Evolutionary conservation across 1,140 invertebrate genomes (phyloP).

Genomic region (Dreissena polymorpha): DNA sequence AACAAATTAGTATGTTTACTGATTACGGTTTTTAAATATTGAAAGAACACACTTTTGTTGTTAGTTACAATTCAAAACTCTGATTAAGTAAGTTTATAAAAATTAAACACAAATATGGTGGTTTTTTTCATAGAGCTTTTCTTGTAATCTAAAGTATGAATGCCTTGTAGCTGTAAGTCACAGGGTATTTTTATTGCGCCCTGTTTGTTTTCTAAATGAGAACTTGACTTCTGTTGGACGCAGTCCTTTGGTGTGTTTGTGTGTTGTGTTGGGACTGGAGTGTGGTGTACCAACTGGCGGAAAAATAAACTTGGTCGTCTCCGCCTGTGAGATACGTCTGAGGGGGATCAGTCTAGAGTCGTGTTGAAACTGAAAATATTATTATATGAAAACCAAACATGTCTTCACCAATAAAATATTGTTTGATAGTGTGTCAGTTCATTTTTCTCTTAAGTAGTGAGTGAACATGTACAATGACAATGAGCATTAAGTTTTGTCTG

Average conservation of each 20-base stretch:
- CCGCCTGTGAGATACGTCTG: conserved; percentile 11
- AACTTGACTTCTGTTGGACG: not conserved
- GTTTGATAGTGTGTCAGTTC: not conserved
- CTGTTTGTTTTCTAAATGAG: not conserved
- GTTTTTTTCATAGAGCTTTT: too few species aligned
- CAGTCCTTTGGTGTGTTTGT: not conserved
- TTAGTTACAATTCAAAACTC: too few species aligned
- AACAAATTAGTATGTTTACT: too few species aligned
- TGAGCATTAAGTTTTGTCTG: too few species aligned
- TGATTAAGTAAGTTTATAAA: too few species aligned
- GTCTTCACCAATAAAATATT: not conserved
- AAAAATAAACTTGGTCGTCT: conserved; percentile 35
- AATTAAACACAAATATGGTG: too few species aligned
- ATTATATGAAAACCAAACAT: not conserved
- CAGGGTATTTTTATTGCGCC: not conserved
- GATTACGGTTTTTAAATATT: too few species aligned
- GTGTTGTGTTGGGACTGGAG: not conserved
- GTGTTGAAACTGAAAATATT: conserved; percentile 23
- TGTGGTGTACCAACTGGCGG: not conserved
- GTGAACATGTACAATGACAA: too few species aligned
- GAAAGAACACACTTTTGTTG: too few species aligned
- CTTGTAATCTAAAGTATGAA: too few species aligned
- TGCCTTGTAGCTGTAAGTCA: not conserved
- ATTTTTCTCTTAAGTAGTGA: not conserved
- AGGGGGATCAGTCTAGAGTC: conserved; percentile 42